Conservation (phyloP, 2,797 vertebrate genomes). For the Euthynnus affinis region DNA sequence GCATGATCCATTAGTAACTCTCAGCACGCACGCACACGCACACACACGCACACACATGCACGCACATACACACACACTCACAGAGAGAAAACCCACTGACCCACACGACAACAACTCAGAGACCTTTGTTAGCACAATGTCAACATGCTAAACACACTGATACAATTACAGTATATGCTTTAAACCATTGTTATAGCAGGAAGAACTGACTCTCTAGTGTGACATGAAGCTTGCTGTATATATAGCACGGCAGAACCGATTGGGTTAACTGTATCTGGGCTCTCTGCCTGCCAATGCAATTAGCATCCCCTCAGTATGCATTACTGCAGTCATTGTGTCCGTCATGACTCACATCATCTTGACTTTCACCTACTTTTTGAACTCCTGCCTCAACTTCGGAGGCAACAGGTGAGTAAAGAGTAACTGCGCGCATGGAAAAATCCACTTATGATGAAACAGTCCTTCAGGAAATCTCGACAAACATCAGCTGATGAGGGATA, state of each 20-base stretch:
- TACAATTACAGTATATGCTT: slow-evolving; percentile 32
- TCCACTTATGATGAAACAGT: background rate
- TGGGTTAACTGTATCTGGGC: slow-evolving; percentile 9
- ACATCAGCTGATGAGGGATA: slow-evolving; percentile 14
- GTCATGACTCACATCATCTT: slow-evolving; percentile 9
- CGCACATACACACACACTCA: slow-evolving; percentile 29
- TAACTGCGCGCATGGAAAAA: slow-evolving; percentile 17
- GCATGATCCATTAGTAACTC: slow-evolving; percentile 82
- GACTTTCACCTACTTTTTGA: slow-evolving; percentile 37
- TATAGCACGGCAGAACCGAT: slow-evolving; percentile 25
- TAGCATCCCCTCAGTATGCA: slow-evolving; percentile 22
- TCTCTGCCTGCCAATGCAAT: slow-evolving; percentile 23
- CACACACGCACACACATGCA: slow-evolving; percentile 24
- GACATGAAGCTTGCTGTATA: slow-evolving; percentile 14
- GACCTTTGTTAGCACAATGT: slow-evolving; percentile 44
- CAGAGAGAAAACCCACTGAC: slow-evolving; percentile 52
- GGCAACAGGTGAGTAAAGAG: slow-evolving; percentile 23
- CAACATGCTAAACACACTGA: slow-evolving; percentile 52
- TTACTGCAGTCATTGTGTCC: background rate
- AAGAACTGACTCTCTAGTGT: background rate
- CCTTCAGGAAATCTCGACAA: slow-evolving; percentile 12
- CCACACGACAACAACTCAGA: slow-evolving; percentile 53
- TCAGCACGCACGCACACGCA: slow-evolving; percentile 55
- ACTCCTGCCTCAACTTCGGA: slow-evolving; percentile 1
- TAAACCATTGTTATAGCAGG: slow-evolving; percentile 1